Evolutionary conservation across 30 jellyfish, hydroid and myxozoan genomes (phyloP).

Genomic region (Aurelia aurita): DNA sequence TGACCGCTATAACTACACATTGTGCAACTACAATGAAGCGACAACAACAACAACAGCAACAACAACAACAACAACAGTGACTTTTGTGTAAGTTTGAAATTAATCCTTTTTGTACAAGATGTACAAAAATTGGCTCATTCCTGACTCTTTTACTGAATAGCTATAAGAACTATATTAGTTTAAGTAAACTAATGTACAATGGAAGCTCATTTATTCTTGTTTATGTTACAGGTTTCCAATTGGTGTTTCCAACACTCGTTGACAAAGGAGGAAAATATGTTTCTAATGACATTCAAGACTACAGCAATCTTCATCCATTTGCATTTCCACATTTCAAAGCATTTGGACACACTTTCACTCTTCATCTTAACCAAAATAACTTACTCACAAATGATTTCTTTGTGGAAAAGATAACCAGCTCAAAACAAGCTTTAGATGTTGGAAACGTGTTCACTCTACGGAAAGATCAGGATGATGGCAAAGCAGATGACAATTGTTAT

Average conservation of each 20-base stretch:
- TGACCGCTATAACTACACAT: too few species aligned
- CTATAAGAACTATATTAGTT: too few species aligned
- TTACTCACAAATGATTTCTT: conserved; percentile 29
- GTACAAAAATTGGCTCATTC: too few species aligned
- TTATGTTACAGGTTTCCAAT: conserved; percentile 33
- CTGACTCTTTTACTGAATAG: too few species aligned
- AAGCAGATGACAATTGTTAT: conserved; percentile 14
- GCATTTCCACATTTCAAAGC: conserved; percentile 61
- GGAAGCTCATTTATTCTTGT: too few species aligned
- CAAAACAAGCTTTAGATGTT: not conserved
- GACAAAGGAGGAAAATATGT: conserved; percentile 10
- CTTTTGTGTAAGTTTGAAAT: too few species aligned
- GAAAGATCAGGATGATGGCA: not conserved
- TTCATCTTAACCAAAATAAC: conserved; percentile 38
- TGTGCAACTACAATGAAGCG: too few species aligned
- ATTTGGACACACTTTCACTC: conserved; percentile 64
- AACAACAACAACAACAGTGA: too few species aligned
- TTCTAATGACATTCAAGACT: conserved; percentile 29
- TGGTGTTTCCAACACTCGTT: conserved; percentile 51
- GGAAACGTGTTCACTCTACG: not conserved
- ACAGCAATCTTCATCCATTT: conserved; percentile 8
- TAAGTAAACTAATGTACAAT: too few species aligned
- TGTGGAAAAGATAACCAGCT: conserved; percentile 33
- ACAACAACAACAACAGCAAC: too few species aligned
- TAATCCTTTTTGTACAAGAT: too few species aligned